Evolutionary conservation across 2,113 vertebrate genomes (phyloP).

Genomic region (Trematomus loennbergii): DNA sequence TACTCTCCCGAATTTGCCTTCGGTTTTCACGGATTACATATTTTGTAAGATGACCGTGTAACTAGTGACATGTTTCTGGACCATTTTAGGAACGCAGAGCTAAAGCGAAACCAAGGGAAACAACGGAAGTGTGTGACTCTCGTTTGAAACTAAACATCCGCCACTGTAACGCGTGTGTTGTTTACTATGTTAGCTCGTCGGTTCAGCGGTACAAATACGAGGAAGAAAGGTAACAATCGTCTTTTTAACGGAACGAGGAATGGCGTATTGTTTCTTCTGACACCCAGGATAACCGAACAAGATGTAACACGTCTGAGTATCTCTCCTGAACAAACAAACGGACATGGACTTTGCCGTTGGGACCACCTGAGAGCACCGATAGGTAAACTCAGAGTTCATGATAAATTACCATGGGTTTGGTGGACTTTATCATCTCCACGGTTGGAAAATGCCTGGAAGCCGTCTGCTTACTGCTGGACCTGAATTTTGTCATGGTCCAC

Average conservation of each 20-base stretch:
- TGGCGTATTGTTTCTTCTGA: neutral
- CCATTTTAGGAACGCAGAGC: accelerated
- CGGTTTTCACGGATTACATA: accelerated
- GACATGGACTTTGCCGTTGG: slow-evolving; percentile 51
- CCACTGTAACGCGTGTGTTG: slow-evolving; percentile 44
- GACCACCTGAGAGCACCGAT: slow-evolving; percentile 6
- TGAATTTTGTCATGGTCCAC: slow-evolving; percentile 92
- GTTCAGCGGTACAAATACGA: neutral
- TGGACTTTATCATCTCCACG: slow-evolving; percentile 86
- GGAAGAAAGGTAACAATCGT: neutral
- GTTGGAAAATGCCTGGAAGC: slow-evolving; percentile 87
- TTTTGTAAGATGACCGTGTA: neutral
- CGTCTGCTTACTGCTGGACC: slow-evolving; percentile 87
- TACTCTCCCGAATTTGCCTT: neutral
- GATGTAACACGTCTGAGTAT: slow-evolving; percentile 26
- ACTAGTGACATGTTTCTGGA: neutral
- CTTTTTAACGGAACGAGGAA: neutral
- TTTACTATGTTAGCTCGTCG: slow-evolving; percentile 20
- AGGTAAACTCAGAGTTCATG: neutral
- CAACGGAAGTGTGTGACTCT: slow-evolving; percentile 50
- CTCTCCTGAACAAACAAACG: neutral
- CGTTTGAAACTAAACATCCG: slow-evolving; percentile 80
- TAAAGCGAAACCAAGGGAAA: slow-evolving; percentile 18
- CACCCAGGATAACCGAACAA: neutral
- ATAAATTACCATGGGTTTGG: slow-evolving; percentile 84